These are phyloP conservation scores for Ptilonorhynchus violaceus DNA, from an alignment of 2,113 vertebrate species.

Conservation along the genomic window DNA sequence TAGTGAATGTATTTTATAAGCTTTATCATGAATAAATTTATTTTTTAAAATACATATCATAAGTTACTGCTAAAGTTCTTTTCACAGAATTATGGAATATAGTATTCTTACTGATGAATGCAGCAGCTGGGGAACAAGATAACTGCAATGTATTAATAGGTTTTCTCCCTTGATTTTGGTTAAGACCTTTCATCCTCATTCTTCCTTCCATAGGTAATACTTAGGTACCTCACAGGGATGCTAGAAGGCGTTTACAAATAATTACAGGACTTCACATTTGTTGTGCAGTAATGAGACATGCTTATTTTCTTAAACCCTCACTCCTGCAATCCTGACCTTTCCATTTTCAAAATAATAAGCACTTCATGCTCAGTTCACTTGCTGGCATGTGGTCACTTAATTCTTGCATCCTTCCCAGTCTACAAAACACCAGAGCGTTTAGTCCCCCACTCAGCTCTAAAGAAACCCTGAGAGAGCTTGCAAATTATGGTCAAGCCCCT, in stretches of 20 bases:
- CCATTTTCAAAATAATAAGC: conserved; percentile 41
- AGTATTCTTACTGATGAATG: not conserved
- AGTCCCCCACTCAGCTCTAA: not conserved
- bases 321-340: conserved; percentile 22
- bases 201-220: not conserved
- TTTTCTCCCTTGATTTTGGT: not conserved
- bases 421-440: not conserved
- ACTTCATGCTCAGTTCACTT: conserved; percentile 14
- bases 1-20: not conserved
- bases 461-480: not conserved
- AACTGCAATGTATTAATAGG: not conserved
- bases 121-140: not conserved
- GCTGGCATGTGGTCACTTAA: conserved; percentile 10
- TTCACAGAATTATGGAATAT: not conserved
- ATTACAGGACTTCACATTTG: conserved; percentile 33
- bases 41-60: not conserved
- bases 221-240: conserved; percentile 1
- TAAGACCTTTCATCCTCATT: not conserved
- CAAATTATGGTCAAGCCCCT: not conserved
- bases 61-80: not conserved
- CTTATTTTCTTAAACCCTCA: conserved; percentile 21
- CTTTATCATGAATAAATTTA: not conserved
- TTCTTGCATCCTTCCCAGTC: not conserved
- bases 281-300: conserved; percentile 6
- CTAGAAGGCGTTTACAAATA: conserved; percentile 43